phyloP scores from a whole-genome alignment of 2,888 invertebrate genomes.

The Girardia tigrina region DNA sequence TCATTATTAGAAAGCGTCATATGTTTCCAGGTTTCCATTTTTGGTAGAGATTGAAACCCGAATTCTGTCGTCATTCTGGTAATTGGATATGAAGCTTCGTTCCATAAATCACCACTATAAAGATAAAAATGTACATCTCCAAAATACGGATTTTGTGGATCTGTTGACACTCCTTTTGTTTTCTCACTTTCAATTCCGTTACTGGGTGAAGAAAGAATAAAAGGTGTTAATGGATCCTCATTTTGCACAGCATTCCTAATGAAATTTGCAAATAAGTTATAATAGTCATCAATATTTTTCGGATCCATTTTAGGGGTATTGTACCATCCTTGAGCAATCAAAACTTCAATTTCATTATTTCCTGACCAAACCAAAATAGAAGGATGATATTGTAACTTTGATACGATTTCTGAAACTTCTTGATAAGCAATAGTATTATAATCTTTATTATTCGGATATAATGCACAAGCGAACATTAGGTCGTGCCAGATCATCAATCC shows the following conservation, averaged over 20 bases:
- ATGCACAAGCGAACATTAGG: neutral
- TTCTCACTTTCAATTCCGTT: conserved; percentile 46
- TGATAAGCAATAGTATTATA: neutral
- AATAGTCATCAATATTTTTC: conserved; percentile 62
- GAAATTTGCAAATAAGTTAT: conserved; percentile 66
- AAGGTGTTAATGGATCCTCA: conserved; percentile 55
- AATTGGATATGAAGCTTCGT: conserved; percentile 63
- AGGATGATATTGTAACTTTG: conserved; percentile 64
- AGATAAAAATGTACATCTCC: conserved; percentile 85
- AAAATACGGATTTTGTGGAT: conserved; percentile 66
- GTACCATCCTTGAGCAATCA: conserved; percentile 65
- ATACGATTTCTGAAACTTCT: neutral
- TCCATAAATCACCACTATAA: conserved; percentile 68
- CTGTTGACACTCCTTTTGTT: conserved; percentile 63
- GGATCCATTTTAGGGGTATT: neutral
- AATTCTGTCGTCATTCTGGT: conserved; percentile 86
- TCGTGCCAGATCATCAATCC: neutral
- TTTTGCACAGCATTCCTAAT: conserved; percentile 56
- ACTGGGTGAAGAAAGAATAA: conserved; percentile 72
- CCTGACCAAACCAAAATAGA: conserved; percentile 77
- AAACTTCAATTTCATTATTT: conserved; percentile 90
- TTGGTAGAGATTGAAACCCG: conserved; percentile 78
- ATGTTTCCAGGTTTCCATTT: conserved; percentile 56
- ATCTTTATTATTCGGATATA: neutral
- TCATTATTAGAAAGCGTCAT: conserved; percentile 39